These are phyloP conservation scores for Caenorhabditis tropicalis DNA, from an alignment of 1,140 invertebrate genomes.

Conservation along the genomic window DNA sequence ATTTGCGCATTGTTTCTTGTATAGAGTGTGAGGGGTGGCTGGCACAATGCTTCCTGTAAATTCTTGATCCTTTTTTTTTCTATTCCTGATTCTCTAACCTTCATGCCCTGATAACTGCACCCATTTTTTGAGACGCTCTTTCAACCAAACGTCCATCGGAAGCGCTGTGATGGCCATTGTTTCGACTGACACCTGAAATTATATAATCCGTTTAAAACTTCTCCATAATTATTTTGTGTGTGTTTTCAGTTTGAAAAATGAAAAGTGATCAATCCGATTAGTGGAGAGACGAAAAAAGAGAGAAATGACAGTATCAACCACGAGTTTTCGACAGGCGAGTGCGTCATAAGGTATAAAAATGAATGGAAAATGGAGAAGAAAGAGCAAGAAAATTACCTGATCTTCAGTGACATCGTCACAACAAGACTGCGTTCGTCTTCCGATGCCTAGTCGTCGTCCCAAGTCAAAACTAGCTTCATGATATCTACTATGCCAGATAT, in stretches of 20 bases:
- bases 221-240: neutral
- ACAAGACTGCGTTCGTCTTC: neutral
- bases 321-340: neutral
- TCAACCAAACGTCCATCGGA: conserved; percentile 85
- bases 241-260: neutral
- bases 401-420: conserved; percentile 21
- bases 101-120: conserved; percentile 89
- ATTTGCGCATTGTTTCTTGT: conserved; percentile 82
- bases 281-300: neutral
- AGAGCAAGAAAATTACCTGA: too few relatives aligned
- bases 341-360: neutral
- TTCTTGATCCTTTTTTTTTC: neutral
- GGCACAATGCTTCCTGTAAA: conserved; percentile 85
- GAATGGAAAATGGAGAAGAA: too few relatives aligned
- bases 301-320: neutral
- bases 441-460: neutral
- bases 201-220: neutral
- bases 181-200: conserved; percentile 74
- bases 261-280: conserved; percentile 25
- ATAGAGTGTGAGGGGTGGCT: conserved; percentile 89
- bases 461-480: conserved; percentile 33
- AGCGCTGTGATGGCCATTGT: conserved; percentile 89
- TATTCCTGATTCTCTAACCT: conserved; percentile 70
- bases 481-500: conserved; percentile 10
- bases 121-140: conserved; percentile 82